Percentiles rank a stretch among this genome's conserved stretches.
These are phyloP conservation scores for Meda fulgida DNA, from an alignment of 2,797 vertebrate genomes.

Conservation along the genomic window DNA sequence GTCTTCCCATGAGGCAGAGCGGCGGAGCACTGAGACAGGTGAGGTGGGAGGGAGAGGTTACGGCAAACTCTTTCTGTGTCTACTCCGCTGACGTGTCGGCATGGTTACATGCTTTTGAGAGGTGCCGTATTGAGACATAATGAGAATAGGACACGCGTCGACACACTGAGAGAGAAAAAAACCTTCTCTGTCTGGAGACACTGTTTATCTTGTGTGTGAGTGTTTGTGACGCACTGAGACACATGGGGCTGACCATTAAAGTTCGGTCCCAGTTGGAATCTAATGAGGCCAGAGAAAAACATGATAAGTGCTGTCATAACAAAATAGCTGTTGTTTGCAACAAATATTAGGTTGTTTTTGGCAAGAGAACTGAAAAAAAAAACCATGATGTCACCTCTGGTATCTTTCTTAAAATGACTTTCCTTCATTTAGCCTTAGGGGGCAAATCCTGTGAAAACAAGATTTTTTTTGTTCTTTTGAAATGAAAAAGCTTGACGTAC, in stretches of 20 bases:
- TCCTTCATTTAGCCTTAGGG: background rate
- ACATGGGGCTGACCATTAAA: slow-evolving; percentile 28
- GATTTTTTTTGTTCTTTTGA: background rate
- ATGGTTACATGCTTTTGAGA: slow-evolving; percentile 60
- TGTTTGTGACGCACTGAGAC: slow-evolving; percentile 43
- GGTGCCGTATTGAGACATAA: slow-evolving; percentile 55
- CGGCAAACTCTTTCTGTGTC: slow-evolving; percentile 56
- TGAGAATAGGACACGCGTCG: slow-evolving; percentile 46
- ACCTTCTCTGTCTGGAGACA: slow-evolving; percentile 43
- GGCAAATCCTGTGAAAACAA: background rate
- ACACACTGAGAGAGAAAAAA: slow-evolving; percentile 44
- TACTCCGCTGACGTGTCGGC: slow-evolving; percentile 52
- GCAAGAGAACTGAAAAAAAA: background rate
- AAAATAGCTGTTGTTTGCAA: slow-evolving; percentile 17
- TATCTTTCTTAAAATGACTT: background rate
- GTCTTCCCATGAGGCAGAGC: slow-evolving; percentile 42
- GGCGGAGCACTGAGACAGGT: slow-evolving; percentile 46
- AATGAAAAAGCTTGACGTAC: background rate
- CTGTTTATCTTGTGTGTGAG: slow-evolving; percentile 47
- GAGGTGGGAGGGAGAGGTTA: slow-evolving; percentile 31
- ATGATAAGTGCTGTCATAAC: slow-evolving; percentile 25
- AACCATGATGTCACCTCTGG: background rate
- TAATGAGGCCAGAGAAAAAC: slow-evolving; percentile 36
- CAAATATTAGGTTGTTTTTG: background rate
- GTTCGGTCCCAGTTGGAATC: slow-evolving; percentile 18